Percentiles rank a stretch among this genome's conserved stretches.
Conservation (phyloP, 2,113 vertebrate genomes). For the Xenopus tropicalis region UCB_Xtro_10.0 CM004447.2:107248501-107249000, state of each 20-base stretch:
- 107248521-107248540: no score
- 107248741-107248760: no score
- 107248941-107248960: no score
- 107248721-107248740: slow-evolving; percentile 10
- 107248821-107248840: not conserved
- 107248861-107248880: no score
- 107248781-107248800: not conserved
- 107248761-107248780: not conserved
- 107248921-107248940: no score
- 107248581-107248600: slow-evolving; percentile 57
- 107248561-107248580: no score
- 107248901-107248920: no score
- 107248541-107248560: no score
- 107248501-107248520: no score
- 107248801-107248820: not conserved
- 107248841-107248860: not conserved
- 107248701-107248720: slow-evolving; percentile 57
- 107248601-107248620: slow-evolving; percentile 59
- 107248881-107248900: no score
- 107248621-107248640: slow-evolving; percentile 65
- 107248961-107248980: no score
- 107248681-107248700: slow-evolving; percentile 13
- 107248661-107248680: slow-evolving; percentile 64
- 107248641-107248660: slow-evolving; percentile 73
- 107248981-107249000: no score